Percentiles rank a stretch among this genome's conserved stretches.
Conservation (phyloP, 2,797 vertebrate genomes). For the Pipistrellus pygmaeus region DNA sequence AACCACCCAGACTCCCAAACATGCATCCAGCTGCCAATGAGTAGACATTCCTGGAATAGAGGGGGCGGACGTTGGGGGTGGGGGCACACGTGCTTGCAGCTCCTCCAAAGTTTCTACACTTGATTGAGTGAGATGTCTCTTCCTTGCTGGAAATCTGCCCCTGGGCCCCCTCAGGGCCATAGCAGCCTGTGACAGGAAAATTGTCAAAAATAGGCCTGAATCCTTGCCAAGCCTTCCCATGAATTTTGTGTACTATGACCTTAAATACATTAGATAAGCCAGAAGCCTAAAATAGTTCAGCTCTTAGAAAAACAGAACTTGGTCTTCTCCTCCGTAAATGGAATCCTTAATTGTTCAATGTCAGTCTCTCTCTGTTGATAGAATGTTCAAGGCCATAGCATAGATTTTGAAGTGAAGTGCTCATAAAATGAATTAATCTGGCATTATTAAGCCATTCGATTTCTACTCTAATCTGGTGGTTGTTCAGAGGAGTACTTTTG, state of each 20-base stretch:
- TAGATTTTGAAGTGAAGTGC: constrained; percentile 13
- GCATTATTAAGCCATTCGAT: not conserved
- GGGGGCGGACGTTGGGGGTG: no score
- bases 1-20: not conserved
- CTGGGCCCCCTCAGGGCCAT: not conserved
- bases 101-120: not conserved
- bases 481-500: not conserved
- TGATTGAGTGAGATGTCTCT: not conserved
- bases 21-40: not conserved
- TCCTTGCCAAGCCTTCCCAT: not conserved
- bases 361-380: not conserved
- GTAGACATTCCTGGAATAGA: not conserved
- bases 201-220: constrained; percentile 37
- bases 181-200: not conserved
- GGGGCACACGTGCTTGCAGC: no score
- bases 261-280: constrained; percentile 58
- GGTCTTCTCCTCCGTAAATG: not conserved
- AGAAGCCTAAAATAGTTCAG: constrained; percentile 36
- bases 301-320: constrained; percentile 39
- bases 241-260: constrained; percentile 25
- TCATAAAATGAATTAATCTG: constrained; percentile 43
- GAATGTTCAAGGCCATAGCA: not conserved
- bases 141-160: not conserved
- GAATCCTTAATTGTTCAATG: constrained; percentile 22
- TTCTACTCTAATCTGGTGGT: not conserved